Evolutionary conservation across 2,113 vertebrate genomes (phyloP), one percentile per base, ranked within the genome.

Genomic region (Petroica traversi): DNA sequence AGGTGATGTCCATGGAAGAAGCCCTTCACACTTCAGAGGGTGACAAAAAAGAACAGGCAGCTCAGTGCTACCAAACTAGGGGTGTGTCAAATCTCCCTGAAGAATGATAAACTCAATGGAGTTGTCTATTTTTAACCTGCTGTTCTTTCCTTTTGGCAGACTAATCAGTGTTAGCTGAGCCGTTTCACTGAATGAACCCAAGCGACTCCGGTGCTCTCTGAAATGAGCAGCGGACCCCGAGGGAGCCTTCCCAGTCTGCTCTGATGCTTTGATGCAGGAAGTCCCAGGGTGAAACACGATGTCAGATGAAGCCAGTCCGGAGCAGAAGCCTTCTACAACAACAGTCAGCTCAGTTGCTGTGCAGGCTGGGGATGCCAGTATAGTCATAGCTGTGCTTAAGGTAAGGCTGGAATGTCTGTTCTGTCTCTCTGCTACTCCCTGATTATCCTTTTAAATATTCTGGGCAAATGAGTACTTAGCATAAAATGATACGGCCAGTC

Each of bases 71-170:
- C 98, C 96, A 97, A 98, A 98, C 97, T 97, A 98, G 98, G 98
- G 98, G 98, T 98, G 98, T 99, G 98, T 98, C 97, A 93, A 77
- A 97, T 96, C 96, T 92, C 96, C 94, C 95, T 91, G 97, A 89
- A 97, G 97, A 96, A 93, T 95, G 98, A 99, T 99, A 99, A 99
- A 98, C 98, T 98, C 97, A 97, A 98, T 98, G 97, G 98, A 96
- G 91, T 86, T 96, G 95, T 98, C 98, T 99, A 99, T 99, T 99
- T 99, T 99, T 99, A 99, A 98, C 98, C 95, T 97, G 69, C 97
- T 97, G 97, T 98, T 98, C 98, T 98, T 98, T 98, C 92, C 97
- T 98, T 97, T 97, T 98, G 98, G 97, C 98, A 93, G 97, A 95
- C 94, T 89, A 92, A 96, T 97, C 97, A 87, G 97, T 96, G 96